Conservation (phyloP, 2,797 vertebrate species). For the Nothura maculosa region DNA sequence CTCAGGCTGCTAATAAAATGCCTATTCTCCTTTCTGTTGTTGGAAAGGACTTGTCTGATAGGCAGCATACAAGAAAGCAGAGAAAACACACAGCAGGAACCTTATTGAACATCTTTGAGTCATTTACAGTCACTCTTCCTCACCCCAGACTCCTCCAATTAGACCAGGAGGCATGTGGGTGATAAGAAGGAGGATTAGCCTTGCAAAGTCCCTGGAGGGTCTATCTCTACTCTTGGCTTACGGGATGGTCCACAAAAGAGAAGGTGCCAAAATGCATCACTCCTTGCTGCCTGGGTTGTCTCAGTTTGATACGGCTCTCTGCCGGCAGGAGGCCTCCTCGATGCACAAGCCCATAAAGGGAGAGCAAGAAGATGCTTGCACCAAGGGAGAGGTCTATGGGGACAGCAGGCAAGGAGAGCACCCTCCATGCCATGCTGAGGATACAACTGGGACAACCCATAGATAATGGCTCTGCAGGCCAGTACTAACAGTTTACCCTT, state of each 20-base stretch:
- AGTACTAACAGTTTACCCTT: not conserved
- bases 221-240: not conserved
- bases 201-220: not conserved
- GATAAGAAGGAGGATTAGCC: not conserved
- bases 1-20: constrained; percentile 68
- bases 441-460: not conserved
- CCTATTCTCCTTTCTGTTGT: constrained; percentile 66
- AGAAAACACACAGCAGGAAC: constrained; percentile 18
- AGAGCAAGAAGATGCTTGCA: not conserved
- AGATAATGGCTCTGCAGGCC: not conserved
- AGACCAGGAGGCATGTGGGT: not conserved
- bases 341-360: not conserved
- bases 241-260: not conserved
- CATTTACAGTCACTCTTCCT: not conserved
- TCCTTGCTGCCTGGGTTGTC: not conserved
- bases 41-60: constrained; percentile 43
- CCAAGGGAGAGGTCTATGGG: not conserved
- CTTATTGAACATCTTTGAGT: not conserved
- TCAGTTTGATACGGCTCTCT: not conserved
- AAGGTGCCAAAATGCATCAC: not conserved
- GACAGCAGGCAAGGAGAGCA: not conserved
- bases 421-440: not conserved
- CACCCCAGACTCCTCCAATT: not conserved
- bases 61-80: constrained; percentile 6
- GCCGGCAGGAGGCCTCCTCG: not conserved